Evolutionary conservation across 2,113 vertebrate genomes (phyloP).

Genomic region (Anas platyrhynchos): DNA sequence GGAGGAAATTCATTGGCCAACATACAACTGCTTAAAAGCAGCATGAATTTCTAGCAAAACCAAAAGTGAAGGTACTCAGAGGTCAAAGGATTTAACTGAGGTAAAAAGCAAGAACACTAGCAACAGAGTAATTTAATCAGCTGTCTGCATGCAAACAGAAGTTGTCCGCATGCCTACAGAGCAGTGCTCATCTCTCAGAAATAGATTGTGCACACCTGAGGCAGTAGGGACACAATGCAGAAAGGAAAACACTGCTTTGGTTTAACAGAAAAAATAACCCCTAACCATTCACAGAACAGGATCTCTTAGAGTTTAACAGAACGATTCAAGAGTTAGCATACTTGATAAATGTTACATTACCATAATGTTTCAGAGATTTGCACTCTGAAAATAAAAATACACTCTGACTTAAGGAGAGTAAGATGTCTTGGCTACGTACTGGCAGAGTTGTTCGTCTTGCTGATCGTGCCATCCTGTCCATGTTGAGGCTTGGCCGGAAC

Average conservation of each 20-base stretch:
- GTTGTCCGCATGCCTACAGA: neutral
- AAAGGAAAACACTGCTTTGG: neutral
- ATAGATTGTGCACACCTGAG: neutral
- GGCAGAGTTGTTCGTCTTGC: constrained; percentile 85
- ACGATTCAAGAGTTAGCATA: neutral
- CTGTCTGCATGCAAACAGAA: neutral
- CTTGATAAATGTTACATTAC: neutral
- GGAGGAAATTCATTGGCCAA: neutral
- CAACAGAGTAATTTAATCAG: neutral
- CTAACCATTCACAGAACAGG: neutral
- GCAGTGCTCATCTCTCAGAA: neutral
- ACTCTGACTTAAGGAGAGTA: neutral
- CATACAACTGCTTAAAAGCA: neutral
- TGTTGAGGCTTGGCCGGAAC: constrained; percentile 90
- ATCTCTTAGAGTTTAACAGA: neutral
- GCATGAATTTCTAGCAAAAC: neutral
- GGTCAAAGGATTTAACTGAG: neutral
- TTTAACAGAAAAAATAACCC: neutral
- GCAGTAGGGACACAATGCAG: neutral
- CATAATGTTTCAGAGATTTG: neutral
- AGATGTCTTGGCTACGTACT: constrained; percentile 69
- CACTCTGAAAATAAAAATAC: neutral
- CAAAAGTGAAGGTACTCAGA: neutral
- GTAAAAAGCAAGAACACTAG: neutral
- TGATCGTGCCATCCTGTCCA: constrained; percentile 86